A percentile compares a stretch with the other conserved stretches of the same genome.
Conservation (phyloP, 2,113 vertebrate genomes). For the Channa maculata region DNA sequence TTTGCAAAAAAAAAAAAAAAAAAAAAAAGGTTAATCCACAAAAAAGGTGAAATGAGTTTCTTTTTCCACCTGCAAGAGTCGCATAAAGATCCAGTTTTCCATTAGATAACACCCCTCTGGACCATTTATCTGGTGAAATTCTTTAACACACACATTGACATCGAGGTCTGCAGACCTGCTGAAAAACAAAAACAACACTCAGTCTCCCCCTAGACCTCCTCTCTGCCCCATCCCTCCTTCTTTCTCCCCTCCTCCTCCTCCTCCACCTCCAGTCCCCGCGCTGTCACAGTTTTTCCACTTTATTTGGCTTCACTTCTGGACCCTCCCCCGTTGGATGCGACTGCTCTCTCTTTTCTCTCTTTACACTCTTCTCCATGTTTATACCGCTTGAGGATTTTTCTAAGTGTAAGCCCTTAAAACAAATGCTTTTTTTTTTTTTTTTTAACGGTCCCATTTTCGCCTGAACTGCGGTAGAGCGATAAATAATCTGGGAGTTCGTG, state of each 20-base stretch:
- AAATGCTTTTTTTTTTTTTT: not conserved
- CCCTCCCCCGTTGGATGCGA: conserved; percentile 64
- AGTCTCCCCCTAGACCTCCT: not conserved
- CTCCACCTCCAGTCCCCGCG: conserved; percentile 34
- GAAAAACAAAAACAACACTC: conserved; percentile 34
- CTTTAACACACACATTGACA: conserved; percentile 9
- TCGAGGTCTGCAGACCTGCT: not conserved
- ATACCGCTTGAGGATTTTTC: conserved; percentile 7
- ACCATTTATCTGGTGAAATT: conserved; percentile 4
- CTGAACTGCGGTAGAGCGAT: not conserved
- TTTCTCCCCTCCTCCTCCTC: conserved; percentile 31
- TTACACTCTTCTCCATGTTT: conserved; percentile 45
- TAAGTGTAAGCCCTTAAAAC: not conserved
- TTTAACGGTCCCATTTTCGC: not conserved
- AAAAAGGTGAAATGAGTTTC: not conserved
- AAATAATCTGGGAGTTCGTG: not conserved
- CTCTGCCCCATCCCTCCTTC: conserved; percentile 2
- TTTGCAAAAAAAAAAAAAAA: too few species aligned
- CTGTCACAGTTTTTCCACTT: conserved; percentile 67
- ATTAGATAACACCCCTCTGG: conserved; percentile 22
- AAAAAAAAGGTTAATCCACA: too few species aligned
- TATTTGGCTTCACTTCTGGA: conserved; percentile 43
- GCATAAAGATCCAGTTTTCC: conserved; percentile 10
- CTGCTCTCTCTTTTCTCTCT: not conserved
- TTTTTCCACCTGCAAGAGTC: conserved; percentile 14